Conservation (phyloP, 2,888 invertebrate genomes). For the Crocallis elinguaria region DNA sequence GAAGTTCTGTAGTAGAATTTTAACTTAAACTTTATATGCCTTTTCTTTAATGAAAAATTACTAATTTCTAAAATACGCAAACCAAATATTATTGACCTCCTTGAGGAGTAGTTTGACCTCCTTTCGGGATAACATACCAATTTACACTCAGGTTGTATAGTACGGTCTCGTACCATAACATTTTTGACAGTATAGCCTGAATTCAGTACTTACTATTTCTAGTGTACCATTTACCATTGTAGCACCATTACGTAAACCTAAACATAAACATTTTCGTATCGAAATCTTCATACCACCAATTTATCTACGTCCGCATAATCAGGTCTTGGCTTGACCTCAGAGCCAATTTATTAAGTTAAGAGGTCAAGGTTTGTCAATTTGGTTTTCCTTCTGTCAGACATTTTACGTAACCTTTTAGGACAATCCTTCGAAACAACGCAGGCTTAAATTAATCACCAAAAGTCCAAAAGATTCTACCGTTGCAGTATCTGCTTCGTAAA, state of each 20-base stretch:
- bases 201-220: too few relatives aligned
- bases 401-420: conserved; percentile 19
- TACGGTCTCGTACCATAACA: too few relatives aligned
- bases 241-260: neutral
- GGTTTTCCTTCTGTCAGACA: conserved; percentile 18
- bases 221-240: neutral
- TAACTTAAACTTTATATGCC: too few relatives aligned
- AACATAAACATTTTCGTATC: neutral
- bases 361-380: conserved; percentile 24
- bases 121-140: too few relatives aligned
- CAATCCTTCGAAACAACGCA: conserved; percentile 4
- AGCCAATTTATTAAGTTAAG: conserved; percentile 14
- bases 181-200: too few relatives aligned
- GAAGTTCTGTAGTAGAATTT: too few relatives aligned
- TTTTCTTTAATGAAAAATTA: too few relatives aligned
- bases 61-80: too few relatives aligned
- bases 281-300: neutral
- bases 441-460: conserved; percentile 7
- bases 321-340: conserved; percentile 21
- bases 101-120: too few relatives aligned
- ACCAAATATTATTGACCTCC: too few relatives aligned
- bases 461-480: conserved; percentile 5
- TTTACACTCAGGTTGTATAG: too few relatives aligned
- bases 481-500: conserved; percentile 1
- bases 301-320: conserved; percentile 12